phyloP scores from a whole-genome alignment of 1,140 invertebrate species.

The Megathymus violae region DNA sequence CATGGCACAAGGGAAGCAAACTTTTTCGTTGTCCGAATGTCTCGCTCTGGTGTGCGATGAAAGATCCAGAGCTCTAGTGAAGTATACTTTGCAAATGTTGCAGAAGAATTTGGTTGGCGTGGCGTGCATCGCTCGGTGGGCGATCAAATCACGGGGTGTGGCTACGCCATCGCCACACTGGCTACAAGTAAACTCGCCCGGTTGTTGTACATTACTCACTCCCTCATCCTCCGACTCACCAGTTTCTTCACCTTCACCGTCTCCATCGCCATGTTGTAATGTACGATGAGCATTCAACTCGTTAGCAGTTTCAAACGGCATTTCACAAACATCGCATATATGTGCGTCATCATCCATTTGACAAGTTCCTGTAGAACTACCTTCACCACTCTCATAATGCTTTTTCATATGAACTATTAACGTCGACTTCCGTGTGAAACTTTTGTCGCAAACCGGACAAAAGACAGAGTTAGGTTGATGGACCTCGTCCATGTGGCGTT shows the following conservation, averaged over 20 bases:
- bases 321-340: constrained; percentile 68
- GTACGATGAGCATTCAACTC: constrained; percentile 54
- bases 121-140: constrained; percentile 77
- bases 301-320: constrained; percentile 54
- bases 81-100: constrained; percentile 84
- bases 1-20: constrained; percentile 81
- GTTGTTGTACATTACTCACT: constrained; percentile 49
- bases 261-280: constrained; percentile 54
- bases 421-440: constrained; percentile 82
- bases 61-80: constrained; percentile 81
- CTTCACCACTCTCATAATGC: constrained; percentile 74
- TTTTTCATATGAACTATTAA: constrained; percentile 84
- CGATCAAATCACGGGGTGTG: constrained; percentile 72
- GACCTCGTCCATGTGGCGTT: constrained; percentile 84
- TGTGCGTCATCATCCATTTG: constrained; percentile 54
- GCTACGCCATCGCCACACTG: constrained; percentile 79
- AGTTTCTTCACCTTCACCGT: constrained; percentile 50
- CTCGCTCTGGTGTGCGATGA: constrained; percentile 84
- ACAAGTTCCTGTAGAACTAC: constrained; percentile 48
- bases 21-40: constrained; percentile 79
- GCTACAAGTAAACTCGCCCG: constrained; percentile 73
- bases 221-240: constrained; percentile 70
- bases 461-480: constrained; percentile 67
- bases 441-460: constrained; percentile 84
- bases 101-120: constrained; percentile 81